Evolutionary conservation across 1,140 invertebrate species (phyloP).

Genomic region (Drosophila leontia): DNA sequence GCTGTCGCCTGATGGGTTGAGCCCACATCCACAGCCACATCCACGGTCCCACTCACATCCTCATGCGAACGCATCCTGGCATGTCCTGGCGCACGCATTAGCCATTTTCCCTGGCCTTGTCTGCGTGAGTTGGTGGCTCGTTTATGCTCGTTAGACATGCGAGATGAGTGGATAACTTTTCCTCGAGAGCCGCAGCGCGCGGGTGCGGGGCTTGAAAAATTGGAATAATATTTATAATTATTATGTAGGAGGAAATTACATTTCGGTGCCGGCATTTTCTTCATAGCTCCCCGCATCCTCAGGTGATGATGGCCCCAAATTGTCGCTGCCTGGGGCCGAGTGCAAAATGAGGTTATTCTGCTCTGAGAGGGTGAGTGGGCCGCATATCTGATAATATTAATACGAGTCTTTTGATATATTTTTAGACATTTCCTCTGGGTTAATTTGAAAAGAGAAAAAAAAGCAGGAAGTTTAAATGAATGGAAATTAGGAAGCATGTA

Average conservation of each 20-base stretch:
- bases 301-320: constrained; percentile 31
- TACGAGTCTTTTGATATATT: constrained; percentile 6
- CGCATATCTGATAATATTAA: constrained; percentile 1
- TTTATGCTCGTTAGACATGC: constrained; percentile 58
- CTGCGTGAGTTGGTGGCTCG: constrained; percentile 52
- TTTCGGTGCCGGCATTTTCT: constrained; percentile 29
- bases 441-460: background rate
- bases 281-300: constrained; percentile 2
- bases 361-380: background rate
- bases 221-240: constrained; percentile 68
- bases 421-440: constrained; percentile 1
- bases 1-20: constrained; percentile 58
- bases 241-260: constrained; percentile 56
- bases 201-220: constrained; percentile 29
- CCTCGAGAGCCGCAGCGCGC: constrained; percentile 21
- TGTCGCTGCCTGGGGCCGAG: constrained; percentile 25
- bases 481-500: background rate
- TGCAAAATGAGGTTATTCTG: constrained; percentile 38
- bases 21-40: constrained; percentile 10
- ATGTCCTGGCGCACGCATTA: constrained; percentile 32
- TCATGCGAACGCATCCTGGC: constrained; percentile 9
- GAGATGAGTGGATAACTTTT: constrained; percentile 58
- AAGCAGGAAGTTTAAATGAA: background rate
- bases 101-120: constrained; percentile 46
- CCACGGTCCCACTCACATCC: background rate